phyloP scores from a whole-genome alignment of 2,888 invertebrate genomes.

The Eretmocerus hayati region DNA sequence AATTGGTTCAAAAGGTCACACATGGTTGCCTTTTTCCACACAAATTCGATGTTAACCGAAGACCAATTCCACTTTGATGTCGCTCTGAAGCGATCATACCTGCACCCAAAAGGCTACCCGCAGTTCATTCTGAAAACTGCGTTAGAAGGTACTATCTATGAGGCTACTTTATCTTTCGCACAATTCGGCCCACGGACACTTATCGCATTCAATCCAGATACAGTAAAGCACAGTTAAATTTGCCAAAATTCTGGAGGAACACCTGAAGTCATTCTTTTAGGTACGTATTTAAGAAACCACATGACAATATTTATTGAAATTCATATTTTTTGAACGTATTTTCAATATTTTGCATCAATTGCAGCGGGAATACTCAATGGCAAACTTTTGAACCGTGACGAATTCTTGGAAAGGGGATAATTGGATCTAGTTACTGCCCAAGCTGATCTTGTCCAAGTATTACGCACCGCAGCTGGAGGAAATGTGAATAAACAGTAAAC shows the following conservation, averaged over 20 bases:
- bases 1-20: conserved; percentile 65
- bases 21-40: conserved; percentile 65
- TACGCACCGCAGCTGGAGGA: conserved; percentile 61
- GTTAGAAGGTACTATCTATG: conserved; percentile 61
- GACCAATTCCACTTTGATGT: conserved; percentile 60
- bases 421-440: conserved; percentile 60
- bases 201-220: conserved; percentile 66
- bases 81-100: conserved; percentile 58
- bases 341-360: conserved; percentile 9
- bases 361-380: conserved; percentile 69
- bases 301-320: no score
- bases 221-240: conserved; percentile 56
- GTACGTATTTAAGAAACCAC: no score
- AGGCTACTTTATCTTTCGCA: conserved; percentile 50
- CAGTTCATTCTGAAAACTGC: conserved; percentile 60
- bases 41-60: conserved; percentile 63
- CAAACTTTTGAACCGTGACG: conserved; percentile 60
- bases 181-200: conserved; percentile 43
- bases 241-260: conserved; percentile 62
- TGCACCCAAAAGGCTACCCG: conserved; percentile 63
- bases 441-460: conserved; percentile 61
- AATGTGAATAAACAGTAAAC: conserved; percentile 61
- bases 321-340: no score
- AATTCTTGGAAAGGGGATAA: conserved; percentile 60
- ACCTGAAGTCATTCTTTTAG: conserved; percentile 65